Evolutionary conservation across 2,113 vertebrate species (phyloP).

Genomic region (Myotis brandtii): DNA sequence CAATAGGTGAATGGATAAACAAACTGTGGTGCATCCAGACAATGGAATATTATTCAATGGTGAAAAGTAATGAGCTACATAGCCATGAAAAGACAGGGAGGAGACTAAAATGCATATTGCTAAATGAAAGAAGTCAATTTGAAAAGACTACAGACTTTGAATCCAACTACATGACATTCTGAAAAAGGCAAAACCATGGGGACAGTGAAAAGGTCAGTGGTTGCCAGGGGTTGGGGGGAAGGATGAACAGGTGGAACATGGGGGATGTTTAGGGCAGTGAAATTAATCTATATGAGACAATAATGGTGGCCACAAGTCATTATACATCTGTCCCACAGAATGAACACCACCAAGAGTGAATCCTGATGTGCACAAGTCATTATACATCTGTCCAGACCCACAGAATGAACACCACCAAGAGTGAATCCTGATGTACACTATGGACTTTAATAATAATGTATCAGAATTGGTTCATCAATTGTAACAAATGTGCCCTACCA

Average conservation of each 20-base stretch:
- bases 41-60: neutral
- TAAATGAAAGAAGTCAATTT: neutral
- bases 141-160: neutral
- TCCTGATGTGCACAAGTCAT: neutral
- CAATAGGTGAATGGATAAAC: neutral
- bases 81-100: neutral
- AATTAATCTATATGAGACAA: neutral
- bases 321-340: neutral
- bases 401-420: neutral
- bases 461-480: neutral
- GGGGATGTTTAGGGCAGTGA: neutral
- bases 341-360: neutral
- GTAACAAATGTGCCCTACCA: neutral
- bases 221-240: neutral
- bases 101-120: neutral
- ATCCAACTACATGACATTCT: neutral
- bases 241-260: too few species aligned
- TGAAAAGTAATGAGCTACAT: neutral
- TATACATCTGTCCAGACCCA: neutral
- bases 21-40: neutral
- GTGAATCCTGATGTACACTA: neutral
- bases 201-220: neutral
- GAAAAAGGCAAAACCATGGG: neutral
- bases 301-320: accelerated
- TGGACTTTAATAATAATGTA: neutral